phyloP scores from a whole-genome alignment of 2,888 invertebrate species.

The Petrolisthes manimaculis region DNA sequence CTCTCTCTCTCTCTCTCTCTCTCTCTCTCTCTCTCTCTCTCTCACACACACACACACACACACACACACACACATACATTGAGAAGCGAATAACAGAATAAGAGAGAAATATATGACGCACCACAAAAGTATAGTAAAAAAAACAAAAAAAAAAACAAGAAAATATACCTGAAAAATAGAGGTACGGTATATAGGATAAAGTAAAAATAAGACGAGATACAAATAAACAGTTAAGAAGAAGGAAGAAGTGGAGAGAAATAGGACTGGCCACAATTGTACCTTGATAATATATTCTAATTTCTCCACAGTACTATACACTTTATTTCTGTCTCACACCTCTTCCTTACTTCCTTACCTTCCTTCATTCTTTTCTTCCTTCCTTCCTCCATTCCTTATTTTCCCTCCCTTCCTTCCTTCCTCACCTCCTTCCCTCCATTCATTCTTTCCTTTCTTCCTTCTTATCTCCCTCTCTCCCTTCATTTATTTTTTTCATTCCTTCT shows the following conservation, averaged over 20 bases:
- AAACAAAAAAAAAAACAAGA: neutral
- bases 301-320: neutral
- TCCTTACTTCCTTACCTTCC: neutral
- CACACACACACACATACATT: neutral
- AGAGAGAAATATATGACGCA: constrained; percentile 8
- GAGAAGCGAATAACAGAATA: too few species aligned
- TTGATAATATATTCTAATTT: neutral
- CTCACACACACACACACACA: neutral
- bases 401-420: neutral
- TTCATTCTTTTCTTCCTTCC: neutral
- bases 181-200: neutral
- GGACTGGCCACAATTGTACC: neutral
- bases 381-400: neutral
- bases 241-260: neutral
- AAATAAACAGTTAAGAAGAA: neutral
- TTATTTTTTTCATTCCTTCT: neutral
- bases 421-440: neutral
- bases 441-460: neutral
- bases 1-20: neutral
- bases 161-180: neutral
- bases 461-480: neutral
- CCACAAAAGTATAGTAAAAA: neutral
- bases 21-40: neutral
- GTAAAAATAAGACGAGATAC: neutral
- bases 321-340: neutral